Evolutionary conservation across 2,797 vertebrate species (phyloP), one percentile per base, ranked within the genome.

Genomic region (Phalloptychus januarius): DNA sequence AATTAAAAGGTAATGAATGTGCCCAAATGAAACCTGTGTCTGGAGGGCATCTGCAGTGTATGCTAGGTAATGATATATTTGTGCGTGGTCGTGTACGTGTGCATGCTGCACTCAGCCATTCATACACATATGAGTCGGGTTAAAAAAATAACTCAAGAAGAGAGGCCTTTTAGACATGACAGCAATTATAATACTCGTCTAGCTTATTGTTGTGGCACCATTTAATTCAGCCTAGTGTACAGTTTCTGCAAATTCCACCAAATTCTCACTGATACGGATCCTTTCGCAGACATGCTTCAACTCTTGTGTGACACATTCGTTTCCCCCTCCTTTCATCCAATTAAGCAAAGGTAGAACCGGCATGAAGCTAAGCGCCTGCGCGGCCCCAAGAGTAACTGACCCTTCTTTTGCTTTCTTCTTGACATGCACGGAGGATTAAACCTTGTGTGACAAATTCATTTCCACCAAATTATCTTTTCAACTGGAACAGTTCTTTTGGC

Each of bases 1-100:
- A 97, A 97, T 98, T 97, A 97, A 97, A 97, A 96, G 94, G 94
- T 96, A 97, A 97, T 96, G 95, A 96, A 97, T 95, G 95, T 96
- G 94, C 89, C 96, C 92, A 96, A 95, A 92, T 94, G 93, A 96
- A 97, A 95, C 92, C 92, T 93, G 92, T 95, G 94, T 95, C 96
- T 96, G 90, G 89, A 95, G 96, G 96, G 93, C 91, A 95, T 96
- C 93, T 92, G 90, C 87, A 88, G 84, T 83, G 90, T 91, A 86
- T 65, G 84, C 78, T 84, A 79, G 81, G 93, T 75, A 89, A 85
- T 94, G 89, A 95, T 92, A 93, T 94, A 94, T 96, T 81, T 94
- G 79, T 81, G 56, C 74, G 74, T 18, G 69, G 72, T 70, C 58
- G 81, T 71, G 71, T 83, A 81, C 31, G 79, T 71, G 78, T 69